Evolutionary conservation across 2,797 vertebrate genomes (phyloP).

Genomic region (Liparis tanakae): DNA sequence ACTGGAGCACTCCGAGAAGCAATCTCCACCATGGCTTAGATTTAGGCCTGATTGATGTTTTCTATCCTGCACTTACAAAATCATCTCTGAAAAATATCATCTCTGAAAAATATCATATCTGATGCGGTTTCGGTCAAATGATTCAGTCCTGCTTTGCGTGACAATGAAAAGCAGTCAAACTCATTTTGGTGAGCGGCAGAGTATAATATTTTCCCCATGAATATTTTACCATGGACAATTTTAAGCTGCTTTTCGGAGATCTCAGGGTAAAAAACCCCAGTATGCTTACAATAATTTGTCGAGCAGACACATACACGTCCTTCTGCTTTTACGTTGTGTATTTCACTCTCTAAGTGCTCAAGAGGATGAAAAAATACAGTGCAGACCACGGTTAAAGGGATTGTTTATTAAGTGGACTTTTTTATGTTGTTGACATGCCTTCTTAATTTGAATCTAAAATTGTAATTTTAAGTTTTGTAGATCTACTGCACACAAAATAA

Average conservation of each 20-base stretch:
- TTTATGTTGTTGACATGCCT: background rate
- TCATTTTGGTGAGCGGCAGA: constrained; percentile 25
- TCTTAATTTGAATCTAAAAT: background rate
- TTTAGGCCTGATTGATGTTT: constrained; percentile 42
- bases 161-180: constrained; percentile 42
- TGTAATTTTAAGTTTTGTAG: background rate
- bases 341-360: background rate
- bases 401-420: constrained; percentile 1
- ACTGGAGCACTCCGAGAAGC: constrained; percentile 43
- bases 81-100: constrained; percentile 43
- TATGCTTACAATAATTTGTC: constrained; percentile 17
- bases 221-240: constrained; percentile 35
- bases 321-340: background rate
- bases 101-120: constrained; percentile 39
- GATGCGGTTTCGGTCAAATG: constrained; percentile 11
- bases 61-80: constrained; percentile 23
- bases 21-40: constrained; percentile 49
- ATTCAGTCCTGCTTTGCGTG: constrained; percentile 30
- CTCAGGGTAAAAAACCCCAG: background rate
- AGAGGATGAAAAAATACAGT: constrained; percentile 1
- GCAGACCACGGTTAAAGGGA: background rate
- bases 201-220: constrained; percentile 39
- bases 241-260: constrained; percentile 18
- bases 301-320: constrained; percentile 5
- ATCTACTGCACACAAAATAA: background rate